phyloP scores from a whole-genome alignment of 2,888 invertebrate genomes.

The Disparrhopalites patrizii region DNA sequence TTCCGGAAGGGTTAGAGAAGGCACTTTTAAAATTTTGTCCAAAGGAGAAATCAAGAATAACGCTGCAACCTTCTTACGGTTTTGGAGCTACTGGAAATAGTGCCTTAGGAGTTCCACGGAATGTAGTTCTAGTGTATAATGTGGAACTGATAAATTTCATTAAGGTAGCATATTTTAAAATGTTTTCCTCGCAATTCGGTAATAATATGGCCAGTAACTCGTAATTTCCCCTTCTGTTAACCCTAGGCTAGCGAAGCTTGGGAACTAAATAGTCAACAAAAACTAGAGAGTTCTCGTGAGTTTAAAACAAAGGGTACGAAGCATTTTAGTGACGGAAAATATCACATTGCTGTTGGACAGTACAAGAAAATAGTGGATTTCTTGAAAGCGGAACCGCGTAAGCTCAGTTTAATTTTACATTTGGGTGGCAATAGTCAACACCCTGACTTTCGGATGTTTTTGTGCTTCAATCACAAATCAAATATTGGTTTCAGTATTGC shows the following conservation, averaged over 20 bases:
- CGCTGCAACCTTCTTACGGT: slow-evolving; percentile 72
- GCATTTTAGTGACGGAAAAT: slow-evolving; percentile 79
- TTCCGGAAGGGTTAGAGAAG: slow-evolving; percentile 77
- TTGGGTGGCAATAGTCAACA: neutral
- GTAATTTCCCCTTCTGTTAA: slow-evolving; percentile 9
- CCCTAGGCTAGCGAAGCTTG: slow-evolving; percentile 69
- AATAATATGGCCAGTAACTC: neutral
- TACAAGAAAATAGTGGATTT: slow-evolving; percentile 72
- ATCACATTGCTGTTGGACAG: slow-evolving; percentile 73
- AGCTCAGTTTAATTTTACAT: slow-evolving; percentile 40
- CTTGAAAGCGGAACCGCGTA: slow-evolving; percentile 59
- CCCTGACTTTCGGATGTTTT: neutral
- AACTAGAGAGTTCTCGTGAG: slow-evolving; percentile 72
- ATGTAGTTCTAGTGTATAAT: slow-evolving; percentile 72
- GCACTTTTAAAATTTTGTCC: slow-evolving; percentile 75
- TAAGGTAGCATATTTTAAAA: slow-evolving; percentile 56
- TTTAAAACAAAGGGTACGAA: slow-evolving; percentile 87
- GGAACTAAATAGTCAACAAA: slow-evolving; percentile 74
- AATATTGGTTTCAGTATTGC: slow-evolving; percentile 43
- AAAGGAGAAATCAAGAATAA: slow-evolving; percentile 71
- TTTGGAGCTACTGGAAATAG: slow-evolving; percentile 69
- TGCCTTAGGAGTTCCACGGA: slow-evolving; percentile 70
- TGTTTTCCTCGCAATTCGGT: neutral
- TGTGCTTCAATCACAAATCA: neutral
- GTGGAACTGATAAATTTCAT: slow-evolving; percentile 81